These are phyloP conservation scores for Dolichomitus sp. DNA, from an alignment of 2,888 invertebrate genomes.

Conservation along the genomic window DNA sequence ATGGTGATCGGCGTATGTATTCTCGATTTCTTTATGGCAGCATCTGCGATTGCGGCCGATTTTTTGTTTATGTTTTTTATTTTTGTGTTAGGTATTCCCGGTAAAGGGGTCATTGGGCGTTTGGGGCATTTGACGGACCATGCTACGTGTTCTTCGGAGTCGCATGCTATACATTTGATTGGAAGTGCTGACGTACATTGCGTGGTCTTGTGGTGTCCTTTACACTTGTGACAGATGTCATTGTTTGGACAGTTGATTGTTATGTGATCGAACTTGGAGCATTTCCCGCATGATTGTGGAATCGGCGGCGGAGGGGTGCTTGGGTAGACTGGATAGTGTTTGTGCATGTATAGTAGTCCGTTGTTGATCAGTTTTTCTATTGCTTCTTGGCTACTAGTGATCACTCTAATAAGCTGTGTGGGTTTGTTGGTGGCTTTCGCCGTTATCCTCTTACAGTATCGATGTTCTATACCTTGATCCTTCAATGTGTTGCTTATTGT, in stretches of 20 bases:
- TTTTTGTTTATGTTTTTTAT: too few species aligned
- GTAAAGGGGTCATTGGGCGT: too few species aligned
- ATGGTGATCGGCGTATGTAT: too few species aligned
- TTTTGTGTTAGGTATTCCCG: too few species aligned
- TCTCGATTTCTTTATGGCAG: too few species aligned
- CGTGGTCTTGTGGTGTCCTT: constrained; percentile 1
- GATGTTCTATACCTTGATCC: neutral
- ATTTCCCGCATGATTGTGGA: constrained; percentile 20
- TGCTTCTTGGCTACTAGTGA: constrained; percentile 36
- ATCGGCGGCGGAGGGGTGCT: constrained; percentile 20
- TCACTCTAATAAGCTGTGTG: constrained; percentile 25
- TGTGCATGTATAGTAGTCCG: constrained; percentile 20
- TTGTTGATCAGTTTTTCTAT: constrained; percentile 39
- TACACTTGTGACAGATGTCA: constrained; percentile 10
- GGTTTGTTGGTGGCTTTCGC: constrained; percentile 52
- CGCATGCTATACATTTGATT: too few species aligned
- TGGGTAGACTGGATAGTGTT: constrained; percentile 43
- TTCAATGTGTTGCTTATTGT: constrained; percentile 15
- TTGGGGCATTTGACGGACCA: too few species aligned
- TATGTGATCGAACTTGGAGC: neutral
- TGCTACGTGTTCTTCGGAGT: too few species aligned
- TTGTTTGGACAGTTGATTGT: constrained; percentile 7
- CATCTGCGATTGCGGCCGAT: too few species aligned
- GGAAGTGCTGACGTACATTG: neutral
- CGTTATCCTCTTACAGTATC: constrained; percentile 29